These are phyloP conservation scores for Podarcis muralis DNA, from an alignment of 2,113 vertebrate species.

Conservation along the genomic window DNA sequence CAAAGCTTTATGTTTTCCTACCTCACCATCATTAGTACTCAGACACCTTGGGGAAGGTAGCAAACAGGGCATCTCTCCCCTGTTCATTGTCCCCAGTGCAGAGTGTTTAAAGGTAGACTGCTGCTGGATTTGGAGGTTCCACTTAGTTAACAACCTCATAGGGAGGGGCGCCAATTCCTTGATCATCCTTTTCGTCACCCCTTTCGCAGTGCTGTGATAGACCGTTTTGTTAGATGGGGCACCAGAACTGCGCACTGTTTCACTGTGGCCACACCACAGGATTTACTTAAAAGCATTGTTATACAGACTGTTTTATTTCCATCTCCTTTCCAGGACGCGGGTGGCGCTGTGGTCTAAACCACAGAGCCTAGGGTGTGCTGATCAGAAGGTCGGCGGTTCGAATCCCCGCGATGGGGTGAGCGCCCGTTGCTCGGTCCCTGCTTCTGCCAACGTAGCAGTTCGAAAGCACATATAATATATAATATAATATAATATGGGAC, in stretches of 20 bases:
- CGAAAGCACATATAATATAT: no score
- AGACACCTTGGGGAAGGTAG: not conserved
- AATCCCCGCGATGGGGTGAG: no score
- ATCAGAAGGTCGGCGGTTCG: no score
- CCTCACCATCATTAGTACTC: no score
- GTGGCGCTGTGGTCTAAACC: no score
- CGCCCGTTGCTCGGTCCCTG: no score
- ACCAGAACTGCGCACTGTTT: not conserved
- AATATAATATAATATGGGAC: no score
- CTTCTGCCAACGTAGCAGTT: no score
- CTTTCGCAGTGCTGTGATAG: not conserved
- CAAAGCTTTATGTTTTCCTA: not conserved
- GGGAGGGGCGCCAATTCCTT: not conserved
- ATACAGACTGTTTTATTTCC: no score
- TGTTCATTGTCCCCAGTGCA: not conserved
- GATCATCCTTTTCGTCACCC: not conserved
- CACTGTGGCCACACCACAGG: not conserved
- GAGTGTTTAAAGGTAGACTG: not conserved
- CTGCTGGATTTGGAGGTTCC: not conserved
- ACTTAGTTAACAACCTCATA: not conserved
- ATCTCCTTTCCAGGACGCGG: not conserved
- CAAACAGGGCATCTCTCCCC: not conserved
- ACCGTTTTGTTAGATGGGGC: not conserved
- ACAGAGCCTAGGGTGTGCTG: no score
- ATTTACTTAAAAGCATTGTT: not conserved